Conservation (phyloP, 2,797 vertebrate genomes). For the Galaxias olidus region DNA sequence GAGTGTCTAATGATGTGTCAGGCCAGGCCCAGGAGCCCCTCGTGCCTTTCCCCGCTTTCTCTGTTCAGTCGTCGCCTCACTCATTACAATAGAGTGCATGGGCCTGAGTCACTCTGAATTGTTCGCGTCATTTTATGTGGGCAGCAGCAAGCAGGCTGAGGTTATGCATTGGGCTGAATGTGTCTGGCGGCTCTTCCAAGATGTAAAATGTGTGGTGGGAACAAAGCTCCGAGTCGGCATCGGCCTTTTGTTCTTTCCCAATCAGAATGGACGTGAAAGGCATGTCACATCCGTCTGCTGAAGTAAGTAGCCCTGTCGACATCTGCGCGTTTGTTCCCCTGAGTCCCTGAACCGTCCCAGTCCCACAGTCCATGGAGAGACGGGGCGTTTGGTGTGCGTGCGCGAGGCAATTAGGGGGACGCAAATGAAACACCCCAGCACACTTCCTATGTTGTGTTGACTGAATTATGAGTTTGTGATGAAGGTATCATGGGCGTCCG, state of each 20-base stretch:
- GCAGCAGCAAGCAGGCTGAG: conserved; percentile 20
- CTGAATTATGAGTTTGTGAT: conserved; percentile 1
- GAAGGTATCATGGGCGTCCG: background rate
- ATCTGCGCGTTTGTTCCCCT: conserved; percentile 30
- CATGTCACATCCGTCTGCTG: conserved; percentile 26
- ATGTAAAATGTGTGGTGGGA: conserved; percentile 38
- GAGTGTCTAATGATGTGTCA: background rate
- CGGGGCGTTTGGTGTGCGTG: background rate
- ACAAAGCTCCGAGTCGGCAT: conserved; percentile 27
- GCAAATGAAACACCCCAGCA: background rate
- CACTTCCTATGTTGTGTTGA: background rate
- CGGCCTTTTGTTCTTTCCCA: conserved; percentile 34
- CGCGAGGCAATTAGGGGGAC: conserved; percentile 13
- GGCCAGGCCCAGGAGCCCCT: conserved; percentile 15
- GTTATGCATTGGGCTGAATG: conserved; percentile 36
- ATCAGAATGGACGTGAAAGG: conserved; percentile 30
- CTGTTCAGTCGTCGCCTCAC: conserved; percentile 34
- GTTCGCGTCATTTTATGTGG: conserved; percentile 22
- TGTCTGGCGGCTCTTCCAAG: conserved; percentile 33
- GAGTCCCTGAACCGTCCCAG: background rate
- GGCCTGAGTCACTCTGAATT: conserved; percentile 46
- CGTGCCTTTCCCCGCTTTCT: conserved; percentile 26
- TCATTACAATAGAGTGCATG: conserved; percentile 39
- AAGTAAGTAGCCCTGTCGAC: conserved; percentile 22
- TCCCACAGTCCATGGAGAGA: conserved; percentile 15